Base-by-base conservation (phyloP, 2,797 vertebrate genomes). In the Graptemys geographica region DNA sequence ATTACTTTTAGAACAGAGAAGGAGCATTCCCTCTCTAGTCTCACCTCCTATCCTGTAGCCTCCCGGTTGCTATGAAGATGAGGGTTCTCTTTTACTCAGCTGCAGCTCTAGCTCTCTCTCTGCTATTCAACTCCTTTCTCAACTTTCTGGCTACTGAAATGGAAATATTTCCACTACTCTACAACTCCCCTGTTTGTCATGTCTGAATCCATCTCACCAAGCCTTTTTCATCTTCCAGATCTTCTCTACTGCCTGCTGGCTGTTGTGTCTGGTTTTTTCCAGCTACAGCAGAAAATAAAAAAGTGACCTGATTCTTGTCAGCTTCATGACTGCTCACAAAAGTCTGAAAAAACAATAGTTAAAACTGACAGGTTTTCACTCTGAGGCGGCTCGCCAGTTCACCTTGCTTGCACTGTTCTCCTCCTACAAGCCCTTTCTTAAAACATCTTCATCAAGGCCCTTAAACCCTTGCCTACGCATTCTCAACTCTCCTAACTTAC, bases 381-480 rank as follows among this genome's bases (percentile, higher is more conserved):
- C 78, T 0, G 33, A n/a, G 79, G 69, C 8, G 55, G 16, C 56
- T 62, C 19, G 6, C 27, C 52, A 5, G 5, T 3, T 69, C 59
- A 52, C n/a, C 57, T 11, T 21, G n/a, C 6, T 3, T 37, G 41
- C 16, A 59, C 80, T 2, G 56, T 87, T 91, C 53, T 83, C 5
- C 79, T 89, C 41, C 2, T 15, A 87, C 88, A 85, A 74, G 59
- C 1, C 0, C 47, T 41, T 78, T 92, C 89, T 16, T 37, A 90
- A 88, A 87, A 83, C 79, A 41, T 72, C 53, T 78, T 87, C 86
- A 91, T 62, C 15, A 86, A 89, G 82, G 57, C 33, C 28, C 51
- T 56, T 44, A 88, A 91, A 82, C 62, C 37, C 18, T 88, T 28
- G 91, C 4, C 23, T 5, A 1, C 86, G 79, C 84, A 81, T 81